Percentiles rank a stretch among this genome's conserved stretches.
These are phyloP conservation scores for Pristionchus arcanus DNA, from an alignment of 2,888 invertebrate species.

Conservation along the genomic window DNA sequence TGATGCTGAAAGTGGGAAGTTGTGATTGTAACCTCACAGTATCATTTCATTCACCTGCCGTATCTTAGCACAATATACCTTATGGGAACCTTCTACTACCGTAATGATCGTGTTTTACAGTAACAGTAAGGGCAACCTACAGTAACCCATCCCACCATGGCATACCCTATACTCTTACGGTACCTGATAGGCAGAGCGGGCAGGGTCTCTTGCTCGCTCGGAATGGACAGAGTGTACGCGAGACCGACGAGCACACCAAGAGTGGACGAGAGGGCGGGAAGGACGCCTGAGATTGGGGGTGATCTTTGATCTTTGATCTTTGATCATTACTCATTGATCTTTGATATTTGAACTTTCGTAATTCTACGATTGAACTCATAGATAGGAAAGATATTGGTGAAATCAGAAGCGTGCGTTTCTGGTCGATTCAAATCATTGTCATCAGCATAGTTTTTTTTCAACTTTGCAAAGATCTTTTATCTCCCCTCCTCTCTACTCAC, in stretches of 20 bases:
- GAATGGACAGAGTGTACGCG: constrained; percentile 42
- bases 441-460: neutral
- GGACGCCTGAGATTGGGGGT: neutral
- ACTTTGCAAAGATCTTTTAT: too few relatives aligned
- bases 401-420: too few relatives aligned
- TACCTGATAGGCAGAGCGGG: constrained; percentile 55
- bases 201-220: neutral
- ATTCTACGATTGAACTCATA: too few relatives aligned
- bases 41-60: neutral
- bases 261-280: constrained; percentile 36
- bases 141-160: neutral
- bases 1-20: constrained; percentile 37
- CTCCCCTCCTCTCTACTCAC: constrained; percentile 82
- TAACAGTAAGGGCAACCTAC: neutral
- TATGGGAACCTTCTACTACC: neutral
- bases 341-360: too few relatives aligned
- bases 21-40: too few relatives aligned
- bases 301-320: constrained; percentile 10
- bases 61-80: neutral
- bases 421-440: neutral
- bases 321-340: too few relatives aligned
- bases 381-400: too few relatives aligned
- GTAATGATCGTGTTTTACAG: neutral
- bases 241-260: constrained; percentile 27
- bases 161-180: too few relatives aligned